Evolutionary conservation across 2,888 invertebrate genomes (phyloP).

Genomic region (Leistus spinibarbis): DNA sequence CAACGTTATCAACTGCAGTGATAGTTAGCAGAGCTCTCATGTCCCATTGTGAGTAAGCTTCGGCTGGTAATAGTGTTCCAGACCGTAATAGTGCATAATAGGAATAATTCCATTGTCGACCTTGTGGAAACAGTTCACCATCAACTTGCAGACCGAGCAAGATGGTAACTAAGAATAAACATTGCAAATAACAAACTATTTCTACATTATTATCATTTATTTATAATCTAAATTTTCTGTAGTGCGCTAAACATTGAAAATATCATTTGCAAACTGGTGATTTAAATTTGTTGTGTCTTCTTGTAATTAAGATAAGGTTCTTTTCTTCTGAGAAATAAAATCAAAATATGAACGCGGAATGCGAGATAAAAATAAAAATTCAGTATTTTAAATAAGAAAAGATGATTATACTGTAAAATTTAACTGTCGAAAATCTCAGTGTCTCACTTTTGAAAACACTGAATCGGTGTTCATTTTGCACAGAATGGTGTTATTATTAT

Average conservation of each 20-base stretch:
- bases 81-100: slow-evolving; percentile 31
- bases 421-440: too few relatives aligned
- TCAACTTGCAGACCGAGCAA: slow-evolving; percentile 6
- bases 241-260: background rate
- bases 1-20: slow-evolving; percentile 9
- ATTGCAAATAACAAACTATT: background rate
- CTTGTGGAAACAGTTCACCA: slow-evolving; percentile 30
- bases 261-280: background rate
- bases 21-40: slow-evolving; percentile 26
- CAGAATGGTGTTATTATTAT: too few relatives aligned
- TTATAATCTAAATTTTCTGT: background rate
- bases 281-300: background rate
- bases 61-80: slow-evolving; percentile 25
- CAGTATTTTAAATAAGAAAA: too few relatives aligned
- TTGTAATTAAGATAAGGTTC: background rate
- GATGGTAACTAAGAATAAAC: slow-evolving; percentile 9
- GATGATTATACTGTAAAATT: too few relatives aligned
- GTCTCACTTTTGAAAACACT: too few relatives aligned
- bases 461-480: too few relatives aligned
- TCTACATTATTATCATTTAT: background rate
- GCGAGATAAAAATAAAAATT: background rate
- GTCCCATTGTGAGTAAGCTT: slow-evolving; percentile 37
- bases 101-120: slow-evolving; percentile 29
- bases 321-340: background rate
- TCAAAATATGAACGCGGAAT: background rate